These are phyloP conservation scores for Athripsodes cinereus DNA, from an alignment of 2,888 invertebrate genomes.

Conservation along the genomic window DNA sequence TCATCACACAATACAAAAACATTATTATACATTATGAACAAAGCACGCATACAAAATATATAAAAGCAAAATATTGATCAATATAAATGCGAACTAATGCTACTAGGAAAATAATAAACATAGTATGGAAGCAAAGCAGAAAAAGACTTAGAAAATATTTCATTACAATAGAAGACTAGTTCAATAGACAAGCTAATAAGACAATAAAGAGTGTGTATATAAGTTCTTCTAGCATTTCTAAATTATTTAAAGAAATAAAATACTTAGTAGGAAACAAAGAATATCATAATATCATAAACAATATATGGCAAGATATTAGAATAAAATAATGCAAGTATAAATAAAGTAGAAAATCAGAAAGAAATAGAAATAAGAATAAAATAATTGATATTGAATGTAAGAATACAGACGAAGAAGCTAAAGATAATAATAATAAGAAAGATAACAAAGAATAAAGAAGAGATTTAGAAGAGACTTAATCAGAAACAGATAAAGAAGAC, in stretches of 20 bases:
- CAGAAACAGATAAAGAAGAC: not conserved
- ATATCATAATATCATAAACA: not conserved
- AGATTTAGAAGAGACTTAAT: not conserved
- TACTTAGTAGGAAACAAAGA: not conserved
- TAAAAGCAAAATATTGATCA: too few relatives aligned
- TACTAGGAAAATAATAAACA: not conserved
- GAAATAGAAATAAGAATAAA: not conserved
- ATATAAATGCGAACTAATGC: too few relatives aligned
- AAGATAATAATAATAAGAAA: not conserved
- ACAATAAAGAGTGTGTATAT: too few relatives aligned
- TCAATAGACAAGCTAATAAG: too few relatives aligned
- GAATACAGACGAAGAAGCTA: not conserved
- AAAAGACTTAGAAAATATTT: not conserved
- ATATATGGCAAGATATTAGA: not conserved
- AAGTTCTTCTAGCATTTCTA: too few relatives aligned
- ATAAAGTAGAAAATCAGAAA: slow-evolving; percentile 1
- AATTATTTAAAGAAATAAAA: too few relatives aligned
- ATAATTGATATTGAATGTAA: not conserved
- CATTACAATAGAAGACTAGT: too few relatives aligned
- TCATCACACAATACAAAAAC: too few relatives aligned
- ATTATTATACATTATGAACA: too few relatives aligned
- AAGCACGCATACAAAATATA: too few relatives aligned
- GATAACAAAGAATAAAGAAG: not conserved
- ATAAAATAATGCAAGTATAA: not conserved
- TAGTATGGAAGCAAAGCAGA: slow-evolving; percentile 2